Conservation (phyloP, 2,113 vertebrate genomes). For the Cygnus atratus region DNA sequence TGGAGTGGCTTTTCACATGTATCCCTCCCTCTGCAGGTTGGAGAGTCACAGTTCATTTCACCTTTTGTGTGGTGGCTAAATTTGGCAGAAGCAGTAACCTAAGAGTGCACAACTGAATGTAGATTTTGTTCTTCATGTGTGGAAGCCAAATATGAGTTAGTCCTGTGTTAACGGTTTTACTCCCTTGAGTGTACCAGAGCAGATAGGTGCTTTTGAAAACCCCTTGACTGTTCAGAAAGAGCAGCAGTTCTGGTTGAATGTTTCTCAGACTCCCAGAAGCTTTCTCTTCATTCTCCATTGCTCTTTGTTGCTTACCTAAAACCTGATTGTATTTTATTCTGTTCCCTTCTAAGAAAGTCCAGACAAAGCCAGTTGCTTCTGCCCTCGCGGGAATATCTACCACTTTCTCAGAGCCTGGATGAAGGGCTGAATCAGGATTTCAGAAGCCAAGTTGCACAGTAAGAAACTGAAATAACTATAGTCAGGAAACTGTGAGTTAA, state of each 20-base stretch:
- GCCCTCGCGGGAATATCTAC: conserved; percentile 79
- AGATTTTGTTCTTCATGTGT: not conserved
- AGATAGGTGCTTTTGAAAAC: not conserved
- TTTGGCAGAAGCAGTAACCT: not conserved
- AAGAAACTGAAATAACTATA: not conserved
- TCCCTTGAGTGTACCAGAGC: not conserved
- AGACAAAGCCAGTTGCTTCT: conserved; percentile 66
- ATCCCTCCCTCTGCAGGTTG: not conserved
- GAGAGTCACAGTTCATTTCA: not conserved
- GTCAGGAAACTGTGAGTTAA: not conserved
- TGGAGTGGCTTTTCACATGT: not conserved
- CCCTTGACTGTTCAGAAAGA: not conserved
- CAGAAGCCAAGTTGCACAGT: conserved; percentile 78
- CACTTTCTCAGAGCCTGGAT: conserved; percentile 53
- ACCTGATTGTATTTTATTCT: not conserved
- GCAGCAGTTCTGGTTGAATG: not conserved
- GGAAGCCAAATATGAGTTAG: not conserved
- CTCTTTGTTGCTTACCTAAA: not conserved
- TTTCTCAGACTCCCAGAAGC: not conserved
- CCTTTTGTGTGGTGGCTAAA: not conserved
- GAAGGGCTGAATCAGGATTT: conserved; percentile 72
- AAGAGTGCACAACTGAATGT: not conserved
- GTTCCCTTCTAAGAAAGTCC: conserved; percentile 73
- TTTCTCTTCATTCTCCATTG: not conserved
- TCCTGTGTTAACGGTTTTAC: not conserved